phyloP scores from a whole-genome alignment of 1,140 invertebrate species.

The Drosophila baimaii region DNA sequence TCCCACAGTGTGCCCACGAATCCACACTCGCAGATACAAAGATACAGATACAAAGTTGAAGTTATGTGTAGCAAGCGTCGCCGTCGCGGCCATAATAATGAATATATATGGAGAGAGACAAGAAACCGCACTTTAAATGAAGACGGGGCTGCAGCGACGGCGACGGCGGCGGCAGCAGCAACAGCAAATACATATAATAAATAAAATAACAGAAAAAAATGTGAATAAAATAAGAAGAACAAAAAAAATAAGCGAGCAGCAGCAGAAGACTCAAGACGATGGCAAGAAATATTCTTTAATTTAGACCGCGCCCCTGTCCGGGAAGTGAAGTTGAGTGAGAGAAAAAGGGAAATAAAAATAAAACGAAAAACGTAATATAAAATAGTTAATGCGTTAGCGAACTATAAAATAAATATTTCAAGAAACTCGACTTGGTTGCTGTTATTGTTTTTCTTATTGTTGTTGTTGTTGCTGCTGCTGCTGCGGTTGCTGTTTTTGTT shows the following conservation, averaged over 20 bases:
- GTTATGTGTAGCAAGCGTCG: slow-evolving; percentile 73
- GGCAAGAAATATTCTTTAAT: slow-evolving; percentile 81
- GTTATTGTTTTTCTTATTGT: slow-evolving; percentile 49
- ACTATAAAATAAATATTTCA: slow-evolving; percentile 83
- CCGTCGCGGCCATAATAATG: slow-evolving; percentile 78
- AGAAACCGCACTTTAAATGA: slow-evolving; percentile 82
- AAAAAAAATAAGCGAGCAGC: slow-evolving; percentile 29
- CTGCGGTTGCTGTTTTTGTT: slow-evolving; percentile 44
- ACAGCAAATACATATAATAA: slow-evolving; percentile 70
- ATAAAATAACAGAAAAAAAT: slow-evolving; percentile 77
- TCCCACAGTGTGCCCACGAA: slow-evolving; percentile 14
- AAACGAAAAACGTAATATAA: slow-evolving; percentile 73
- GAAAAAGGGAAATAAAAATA: slow-evolving; percentile 54
- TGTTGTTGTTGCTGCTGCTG: slow-evolving; percentile 40
- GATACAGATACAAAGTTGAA: slow-evolving; percentile 82
- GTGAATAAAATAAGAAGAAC: slow-evolving; percentile 65
- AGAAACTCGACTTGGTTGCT: slow-evolving; percentile 58
- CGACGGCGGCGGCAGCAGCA: slow-evolving; percentile 37
- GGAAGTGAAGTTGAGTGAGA: slow-evolving; percentile 25
- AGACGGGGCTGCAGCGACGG: slow-evolving; percentile 59
- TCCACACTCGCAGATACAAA: slow-evolving; percentile 65
- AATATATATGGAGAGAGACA: slow-evolving; percentile 81
- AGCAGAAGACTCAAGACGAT: slow-evolving; percentile 44
- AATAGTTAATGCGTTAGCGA: too few species aligned
- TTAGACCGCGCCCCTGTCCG: slow-evolving; percentile 69